A percentile compares a stretch with the other conserved stretches of the same genome.
phyloP scores from a whole-genome alignment of 2,888 invertebrate species.

The Leuctra nigra region DNA sequence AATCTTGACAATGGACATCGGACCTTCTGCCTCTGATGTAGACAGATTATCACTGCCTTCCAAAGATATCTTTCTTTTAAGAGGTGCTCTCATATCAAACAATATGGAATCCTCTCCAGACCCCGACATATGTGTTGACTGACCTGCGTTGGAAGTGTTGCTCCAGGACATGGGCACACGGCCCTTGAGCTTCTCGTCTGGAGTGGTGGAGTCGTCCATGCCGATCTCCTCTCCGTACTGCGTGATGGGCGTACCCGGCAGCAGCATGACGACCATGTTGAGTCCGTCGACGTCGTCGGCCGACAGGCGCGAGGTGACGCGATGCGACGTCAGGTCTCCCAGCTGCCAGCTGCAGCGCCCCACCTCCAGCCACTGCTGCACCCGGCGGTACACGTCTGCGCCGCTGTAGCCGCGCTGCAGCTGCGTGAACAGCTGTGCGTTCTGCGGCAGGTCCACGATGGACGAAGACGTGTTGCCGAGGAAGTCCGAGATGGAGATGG shows the following conservation, averaged over 20 bases:
- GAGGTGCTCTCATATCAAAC: no score
- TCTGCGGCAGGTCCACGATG: constrained; percentile 37
- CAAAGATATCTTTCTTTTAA: no score
- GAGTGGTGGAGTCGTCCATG: constrained; percentile 35
- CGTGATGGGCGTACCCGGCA: constrained; percentile 71
- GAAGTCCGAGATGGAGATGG: constrained; percentile 34
- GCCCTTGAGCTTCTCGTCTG: neutral
- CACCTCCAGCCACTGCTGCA: constrained; percentile 21
- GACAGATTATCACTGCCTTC: no score
- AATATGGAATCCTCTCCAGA: no score
- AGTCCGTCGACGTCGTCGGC: constrained; percentile 47
- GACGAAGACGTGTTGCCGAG: constrained; percentile 32
- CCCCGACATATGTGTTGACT: no score
- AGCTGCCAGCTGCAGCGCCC: constrained; percentile 47
- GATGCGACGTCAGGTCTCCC: neutral
- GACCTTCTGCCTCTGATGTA: no score
- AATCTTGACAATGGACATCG: no score
- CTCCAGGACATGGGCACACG: constrained; percentile 37
- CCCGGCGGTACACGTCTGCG: constrained; percentile 26
- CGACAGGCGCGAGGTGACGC: constrained; percentile 34
- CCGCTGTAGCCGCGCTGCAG: constrained; percentile 30
- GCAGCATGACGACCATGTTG: constrained; percentile 59
- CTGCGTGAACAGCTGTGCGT: constrained; percentile 33
- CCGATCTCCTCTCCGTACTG: constrained; percentile 50
- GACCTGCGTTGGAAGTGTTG: constrained; percentile 16